Base-by-base conservation (phyloP, 1,140 invertebrate species). In the Dryas iulia region DNA sequence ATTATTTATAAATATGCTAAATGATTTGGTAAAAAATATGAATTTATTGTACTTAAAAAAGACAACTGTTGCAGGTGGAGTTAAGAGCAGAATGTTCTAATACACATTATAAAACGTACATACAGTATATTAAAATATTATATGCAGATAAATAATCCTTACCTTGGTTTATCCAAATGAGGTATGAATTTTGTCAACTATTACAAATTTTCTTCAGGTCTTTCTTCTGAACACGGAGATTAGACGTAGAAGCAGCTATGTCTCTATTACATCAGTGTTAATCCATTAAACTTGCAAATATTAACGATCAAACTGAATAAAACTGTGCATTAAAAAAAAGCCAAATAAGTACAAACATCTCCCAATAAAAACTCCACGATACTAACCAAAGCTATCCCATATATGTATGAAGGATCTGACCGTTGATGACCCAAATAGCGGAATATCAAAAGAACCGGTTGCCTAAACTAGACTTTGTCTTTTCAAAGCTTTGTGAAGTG, bases 371-470 rank as follows among this genome's bases (percentile, higher is more conserved):
- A 65, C 65, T 18, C 66, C 60, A 58, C 60, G 23, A 62, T 69
- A 81, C 78, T 81, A 76, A 73, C 71, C 39, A 52, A 69, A 63
- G 70, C 60, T 58, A 12, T 47, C 35, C 18, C 35, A 18, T 14
- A n/a, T n/a, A n/a, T n/a, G n/a, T 6, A 47, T 47, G 35, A 47
- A 47, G n/a, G 14, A 47, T 47, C 39, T 47, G 65, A 71, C 81
- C 83, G 84, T 85, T 83, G 80, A 79, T 90, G 87, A 88, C 84
- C 85, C 80, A 87, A 79, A 87, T 88, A 85, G 63, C 69, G 28
- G 60, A 74, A 54, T 12, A 54, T 78, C 78, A 78, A 75, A 59
- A 72, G 72, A 88, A 90, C 86, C 88, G 88, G 88, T 90, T 82
- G 78, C 69, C 73, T 74, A 78, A 77, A 82, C 75, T 76, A 78